Evolutionary conservation across 2,113 vertebrate genomes (phyloP), one percentile per base, ranked within the genome.

Genomic region (Larimichthys crocea): DNA sequence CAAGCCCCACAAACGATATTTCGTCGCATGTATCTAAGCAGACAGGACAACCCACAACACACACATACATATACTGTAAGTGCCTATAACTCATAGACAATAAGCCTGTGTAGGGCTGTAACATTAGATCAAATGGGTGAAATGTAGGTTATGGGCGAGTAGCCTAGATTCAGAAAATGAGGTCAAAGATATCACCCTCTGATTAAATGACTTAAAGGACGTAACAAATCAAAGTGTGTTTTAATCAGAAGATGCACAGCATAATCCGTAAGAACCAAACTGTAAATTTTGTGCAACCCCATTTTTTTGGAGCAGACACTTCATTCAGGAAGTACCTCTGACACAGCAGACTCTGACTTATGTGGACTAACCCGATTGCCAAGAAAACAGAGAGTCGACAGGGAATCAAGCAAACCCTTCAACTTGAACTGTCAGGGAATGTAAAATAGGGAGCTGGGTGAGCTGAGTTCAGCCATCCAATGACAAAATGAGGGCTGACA

Each of bases 311-410:
- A 53, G 61, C 63, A 74, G 66, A 50, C 35, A 22, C 46, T 76
- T 87, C 77, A 77, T 85, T 86, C 48, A 79, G 81, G 69, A 85
- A 83, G 70, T 83, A 75, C 65, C 67, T 89, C 89, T 89, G 84
- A 89, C 86, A 90, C 86, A 90, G 91, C 89, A 88, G 40, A 80
- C 72, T 76, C 65, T 83, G 80, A 87, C 70, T 92, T 90, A 76
- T 72, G 82, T 49, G 79, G 82, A 73, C 52, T 63, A 64, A 90
- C 79, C 15, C 1, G 85, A 65, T 82, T 91, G 82, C 82, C 86
- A 89, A 86, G 77, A 82, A 87, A 85, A 83, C 75, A 70, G 65
- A 80, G 11, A 66, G 40, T 70, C 2, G 9, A 80, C 76, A 66
- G 83, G 79, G 80, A 91, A 85, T 86, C 89, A 76, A 86, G 80